Evolutionary conservation across 1,140 invertebrate species (phyloP).

Genomic region (Drosophila baimaii): DNA sequence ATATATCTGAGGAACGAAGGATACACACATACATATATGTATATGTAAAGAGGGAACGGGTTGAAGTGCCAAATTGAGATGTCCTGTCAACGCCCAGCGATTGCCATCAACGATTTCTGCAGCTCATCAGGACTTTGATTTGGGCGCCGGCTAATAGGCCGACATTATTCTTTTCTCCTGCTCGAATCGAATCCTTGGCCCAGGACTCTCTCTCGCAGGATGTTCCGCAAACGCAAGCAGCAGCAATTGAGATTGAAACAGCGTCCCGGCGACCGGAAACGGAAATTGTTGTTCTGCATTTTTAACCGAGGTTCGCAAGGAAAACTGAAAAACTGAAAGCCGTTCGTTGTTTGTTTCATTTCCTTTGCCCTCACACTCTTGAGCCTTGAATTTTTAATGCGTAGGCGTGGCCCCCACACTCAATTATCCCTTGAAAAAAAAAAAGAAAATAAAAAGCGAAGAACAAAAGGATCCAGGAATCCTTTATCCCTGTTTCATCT

Average conservation of each 20-base stretch:
- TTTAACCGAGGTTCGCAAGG: constrained; percentile 74
- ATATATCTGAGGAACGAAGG: constrained; percentile 6
- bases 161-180: constrained; percentile 6
- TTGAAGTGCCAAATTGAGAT: constrained; percentile 57
- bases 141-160: constrained; percentile 28
- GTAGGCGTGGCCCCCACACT: constrained; percentile 21
- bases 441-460: not conserved
- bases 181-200: too few relatives aligned
- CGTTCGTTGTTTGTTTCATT: constrained; percentile 31
- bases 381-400: constrained; percentile 73
- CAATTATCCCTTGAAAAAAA: not conserved
- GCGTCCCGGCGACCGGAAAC: constrained; percentile 63
- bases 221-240: constrained; percentile 56
- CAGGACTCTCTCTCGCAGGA: constrained; percentile 9
- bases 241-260: constrained; percentile 64
- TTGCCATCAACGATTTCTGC: constrained; percentile 14
- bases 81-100: constrained; percentile 42
- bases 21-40: not conserved
- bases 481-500: constrained; percentile 7
- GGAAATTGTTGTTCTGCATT: constrained; percentile 81
- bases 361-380: constrained; percentile 13
- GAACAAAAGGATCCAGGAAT: constrained; percentile 14
- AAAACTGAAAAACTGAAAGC: constrained; percentile 7
- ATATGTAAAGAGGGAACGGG: not conserved
- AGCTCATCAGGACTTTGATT: constrained; percentile 31